Percentiles rank a stretch among this genome's conserved stretches.
Evolutionary conservation across 2,888 invertebrate species (phyloP).

Genomic region (Drosophila rellima): DNA sequence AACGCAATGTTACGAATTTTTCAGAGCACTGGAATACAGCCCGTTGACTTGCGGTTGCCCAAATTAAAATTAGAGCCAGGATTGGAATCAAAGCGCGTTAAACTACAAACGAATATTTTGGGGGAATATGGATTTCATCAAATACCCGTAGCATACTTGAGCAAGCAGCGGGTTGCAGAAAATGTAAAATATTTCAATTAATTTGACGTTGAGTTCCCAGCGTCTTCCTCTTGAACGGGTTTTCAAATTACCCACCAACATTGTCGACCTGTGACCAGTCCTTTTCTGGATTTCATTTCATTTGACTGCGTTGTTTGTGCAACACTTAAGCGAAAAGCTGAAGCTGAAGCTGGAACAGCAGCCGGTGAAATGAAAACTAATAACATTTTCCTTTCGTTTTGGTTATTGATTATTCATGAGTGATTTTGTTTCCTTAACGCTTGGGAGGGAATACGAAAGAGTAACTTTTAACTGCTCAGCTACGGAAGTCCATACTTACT

Average conservation of each 20-base stretch:
- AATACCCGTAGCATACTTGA: slow-evolving; percentile 48
- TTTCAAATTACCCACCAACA: slow-evolving; percentile 7
- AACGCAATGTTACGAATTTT: slow-evolving; percentile 63
- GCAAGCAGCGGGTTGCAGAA: slow-evolving; percentile 47
- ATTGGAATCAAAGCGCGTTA: slow-evolving; percentile 48
- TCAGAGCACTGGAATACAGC: slow-evolving; percentile 28
- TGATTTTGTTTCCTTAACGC: slow-evolving; percentile 60
- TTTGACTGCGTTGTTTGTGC: slow-evolving; percentile 71
- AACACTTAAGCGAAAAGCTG: slow-evolving; percentile 62
- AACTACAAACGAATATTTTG: slow-evolving; percentile 57
- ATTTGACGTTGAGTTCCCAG: slow-evolving; percentile 57
- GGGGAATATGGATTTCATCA: slow-evolving; percentile 11
- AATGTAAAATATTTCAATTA: slow-evolving; percentile 78
- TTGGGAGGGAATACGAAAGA: slow-evolving; percentile 39
- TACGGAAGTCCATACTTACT: slow-evolving; percentile 32
- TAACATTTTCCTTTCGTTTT: slow-evolving; percentile 74
- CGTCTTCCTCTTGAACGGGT: slow-evolving; percentile 49
- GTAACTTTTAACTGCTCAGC: slow-evolving; percentile 68
- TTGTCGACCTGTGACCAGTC: slow-evolving; percentile 43
- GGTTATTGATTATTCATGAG: slow-evolving; percentile 82
- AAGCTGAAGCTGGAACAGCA: slow-evolving; percentile 10
- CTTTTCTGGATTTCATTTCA: slow-evolving; percentile 68
- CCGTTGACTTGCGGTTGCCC: slow-evolving; percentile 48
- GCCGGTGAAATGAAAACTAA: slow-evolving; percentile 67
- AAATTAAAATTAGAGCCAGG: slow-evolving; percentile 36